A percentile compares a stretch with the other conserved stretches of the same genome.
These are phyloP conservation scores for Synergus laeviventris DNA, from an alignment of 2,888 invertebrate genomes.

Conservation along the genomic window DNA sequence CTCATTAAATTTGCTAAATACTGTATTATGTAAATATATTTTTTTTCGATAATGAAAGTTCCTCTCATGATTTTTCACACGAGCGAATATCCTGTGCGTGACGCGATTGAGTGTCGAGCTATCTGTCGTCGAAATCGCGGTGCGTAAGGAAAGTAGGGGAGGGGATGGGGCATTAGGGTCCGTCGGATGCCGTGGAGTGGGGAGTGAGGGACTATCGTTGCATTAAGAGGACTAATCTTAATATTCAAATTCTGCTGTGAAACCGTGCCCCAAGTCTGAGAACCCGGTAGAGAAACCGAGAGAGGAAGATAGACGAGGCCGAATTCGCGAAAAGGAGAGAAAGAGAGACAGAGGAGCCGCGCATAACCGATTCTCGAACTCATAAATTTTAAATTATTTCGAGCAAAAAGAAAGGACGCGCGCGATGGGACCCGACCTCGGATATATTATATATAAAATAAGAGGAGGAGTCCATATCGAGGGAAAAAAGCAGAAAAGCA, in stretches of 20 bases:
- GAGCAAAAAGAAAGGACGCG: conserved; percentile 66
- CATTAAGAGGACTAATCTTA: conserved; percentile 70
- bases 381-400: conserved; percentile 75
- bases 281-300: conserved; percentile 51
- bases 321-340: conserved; percentile 34
- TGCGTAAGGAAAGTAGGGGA: conserved; percentile 10
- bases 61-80: conserved; percentile 22
- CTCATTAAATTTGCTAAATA: conserved; percentile 6
- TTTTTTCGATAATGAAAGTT: not conserved
- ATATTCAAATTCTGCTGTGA: conserved; percentile 73
- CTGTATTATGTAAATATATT: not conserved
- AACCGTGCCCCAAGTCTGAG: conserved; percentile 55
- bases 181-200: conserved; percentile 25
- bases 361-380: conserved; percentile 61
- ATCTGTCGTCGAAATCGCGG: conserved; percentile 37
- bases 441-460: conserved; percentile 61
- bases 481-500: conserved; percentile 61
- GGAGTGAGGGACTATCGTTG: conserved; percentile 47
- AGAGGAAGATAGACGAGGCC: conserved; percentile 39
- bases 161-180: conserved; percentile 26
- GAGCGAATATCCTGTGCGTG: conserved; percentile 35
- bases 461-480: conserved; percentile 51
- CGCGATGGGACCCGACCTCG: conserved; percentile 62
- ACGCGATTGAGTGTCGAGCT: conserved; percentile 32
- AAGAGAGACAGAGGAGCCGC: conserved; percentile 36